phyloP scores from a whole-genome alignment of 1,140 invertebrate genomes.

The Ctenoplectra terminalis region DNA sequence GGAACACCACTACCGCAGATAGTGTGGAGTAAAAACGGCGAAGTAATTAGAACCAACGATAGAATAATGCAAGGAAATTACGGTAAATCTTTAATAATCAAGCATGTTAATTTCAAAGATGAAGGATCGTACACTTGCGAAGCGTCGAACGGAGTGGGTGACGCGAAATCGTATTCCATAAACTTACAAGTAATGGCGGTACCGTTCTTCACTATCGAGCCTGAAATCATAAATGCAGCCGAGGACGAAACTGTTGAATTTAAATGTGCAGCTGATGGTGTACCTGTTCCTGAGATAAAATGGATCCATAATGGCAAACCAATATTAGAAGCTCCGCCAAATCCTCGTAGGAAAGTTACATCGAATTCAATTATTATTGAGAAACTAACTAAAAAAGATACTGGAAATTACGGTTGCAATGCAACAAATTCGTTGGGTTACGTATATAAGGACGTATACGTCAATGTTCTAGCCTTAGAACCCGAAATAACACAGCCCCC shows the following conservation, averaged over 20 bases:
- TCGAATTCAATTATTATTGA: conserved; percentile 92
- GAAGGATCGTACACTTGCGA: conserved; percentile 95
- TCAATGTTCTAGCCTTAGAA: conserved; percentile 96
- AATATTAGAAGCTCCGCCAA: conserved; percentile 89
- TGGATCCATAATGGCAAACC: conserved; percentile 99
- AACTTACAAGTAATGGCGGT: conserved; percentile 91
- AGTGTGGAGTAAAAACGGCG: conserved; percentile 93
- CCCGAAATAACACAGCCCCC: conserved; percentile 95
- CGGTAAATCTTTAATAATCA: conserved; percentile 95
- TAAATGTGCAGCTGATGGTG: conserved; percentile 93
- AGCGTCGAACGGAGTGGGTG: conserved; percentile 94
- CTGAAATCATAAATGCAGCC: conserved; percentile 93
- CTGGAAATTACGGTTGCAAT: conserved; percentile 99
- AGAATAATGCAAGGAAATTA: conserved; percentile 93
- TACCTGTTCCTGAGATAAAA: conserved; percentile 94
- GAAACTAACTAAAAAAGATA: conserved; percentile 93
- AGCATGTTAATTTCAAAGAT: conserved; percentile 93
- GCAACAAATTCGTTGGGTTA: conserved; percentile 99
- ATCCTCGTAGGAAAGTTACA: conserved; percentile 88
- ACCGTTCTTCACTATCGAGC: conserved; percentile 97
- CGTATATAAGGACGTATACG: conserved; percentile 98
- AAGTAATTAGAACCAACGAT: conserved; percentile 86
- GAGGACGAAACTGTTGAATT: conserved; percentile 96
- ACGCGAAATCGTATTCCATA: conserved; percentile 92
- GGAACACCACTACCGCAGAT: conserved; percentile 93